A percentile compares a stretch with the other conserved stretches of the same genome.
Evolutionary conservation across 2,888 invertebrate species (phyloP).

Genomic region (Syrista parreyssii): DNA sequence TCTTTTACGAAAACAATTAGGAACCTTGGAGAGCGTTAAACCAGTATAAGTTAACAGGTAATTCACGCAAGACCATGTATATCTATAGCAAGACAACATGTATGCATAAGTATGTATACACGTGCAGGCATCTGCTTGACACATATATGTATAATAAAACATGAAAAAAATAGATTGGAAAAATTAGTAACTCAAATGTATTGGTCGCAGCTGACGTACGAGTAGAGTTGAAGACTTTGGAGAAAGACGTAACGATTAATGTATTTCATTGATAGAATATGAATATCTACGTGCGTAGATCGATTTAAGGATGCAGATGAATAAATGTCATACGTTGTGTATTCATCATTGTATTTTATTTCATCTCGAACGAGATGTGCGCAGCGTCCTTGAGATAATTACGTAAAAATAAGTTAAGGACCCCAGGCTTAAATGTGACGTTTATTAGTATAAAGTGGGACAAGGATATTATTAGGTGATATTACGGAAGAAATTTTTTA

Average conservation of each 20-base stretch:
- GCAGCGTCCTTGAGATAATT: background rate
- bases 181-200: background rate
- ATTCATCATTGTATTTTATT: background rate
- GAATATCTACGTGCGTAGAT: background rate
- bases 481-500: background rate
- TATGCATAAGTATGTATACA: background rate
- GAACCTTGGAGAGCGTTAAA: background rate
- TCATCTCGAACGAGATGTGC: background rate
- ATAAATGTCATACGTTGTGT: slow-evolving; percentile 8
- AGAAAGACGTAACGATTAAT: background rate
- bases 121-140: background rate
- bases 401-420: background rate
- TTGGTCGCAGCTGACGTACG: background rate
- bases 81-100: too few relatives aligned
- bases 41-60: background rate
- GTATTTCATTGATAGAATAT: background rate
- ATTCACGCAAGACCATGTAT: background rate
- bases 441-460: background rate
- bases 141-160: background rate
- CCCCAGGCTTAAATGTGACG: background rate
- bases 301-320: background rate
- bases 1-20: background rate
- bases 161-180: background rate
- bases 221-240: background rate
- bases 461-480: background rate